These are phyloP conservation scores for Melikaiella ostensackeni DNA, from an alignment of 2,888 invertebrate species.

Conservation along the genomic window DNA sequence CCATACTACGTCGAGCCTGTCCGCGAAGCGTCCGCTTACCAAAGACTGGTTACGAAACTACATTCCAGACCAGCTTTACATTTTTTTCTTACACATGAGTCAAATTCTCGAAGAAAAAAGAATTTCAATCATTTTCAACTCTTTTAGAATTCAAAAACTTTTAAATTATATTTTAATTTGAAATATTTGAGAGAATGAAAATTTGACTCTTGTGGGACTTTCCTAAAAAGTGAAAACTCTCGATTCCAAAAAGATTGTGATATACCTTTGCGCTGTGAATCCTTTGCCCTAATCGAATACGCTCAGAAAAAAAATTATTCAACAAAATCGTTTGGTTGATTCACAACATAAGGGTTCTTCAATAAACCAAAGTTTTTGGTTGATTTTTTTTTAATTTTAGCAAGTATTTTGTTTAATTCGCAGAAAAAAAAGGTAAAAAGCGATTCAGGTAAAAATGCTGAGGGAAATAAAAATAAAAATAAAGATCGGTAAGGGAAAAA, in stretches of 20 bases:
- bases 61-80: conserved; percentile 34
- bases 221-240: conserved; percentile 19
- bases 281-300: not conserved
- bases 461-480: too few relatives aligned
- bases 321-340: too few relatives aligned
- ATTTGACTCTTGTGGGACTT: conserved; percentile 14
- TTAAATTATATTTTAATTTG: not conserved
- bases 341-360: too few relatives aligned
- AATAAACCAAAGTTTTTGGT: too few relatives aligned
- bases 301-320: too few relatives aligned
- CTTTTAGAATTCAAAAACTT: not conserved
- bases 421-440: too few relatives aligned
- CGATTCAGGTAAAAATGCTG: too few relatives aligned
- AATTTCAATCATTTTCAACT: not conserved
- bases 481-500: too few relatives aligned
- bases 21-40: conserved; percentile 35
- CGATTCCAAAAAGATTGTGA: conserved; percentile 26
- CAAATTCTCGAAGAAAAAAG: conserved; percentile 10
- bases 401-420: too few relatives aligned
- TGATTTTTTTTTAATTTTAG: too few relatives aligned
- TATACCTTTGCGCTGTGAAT: conserved; percentile 32
- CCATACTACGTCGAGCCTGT: conserved; percentile 37
- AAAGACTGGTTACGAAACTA: conserved; percentile 39
- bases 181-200: not conserved
- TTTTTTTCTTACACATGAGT: conserved; percentile 21